Evolutionary conservation across 2,888 invertebrate genomes (phyloP).

Genomic region (Drosophila multiciliata): DNA sequence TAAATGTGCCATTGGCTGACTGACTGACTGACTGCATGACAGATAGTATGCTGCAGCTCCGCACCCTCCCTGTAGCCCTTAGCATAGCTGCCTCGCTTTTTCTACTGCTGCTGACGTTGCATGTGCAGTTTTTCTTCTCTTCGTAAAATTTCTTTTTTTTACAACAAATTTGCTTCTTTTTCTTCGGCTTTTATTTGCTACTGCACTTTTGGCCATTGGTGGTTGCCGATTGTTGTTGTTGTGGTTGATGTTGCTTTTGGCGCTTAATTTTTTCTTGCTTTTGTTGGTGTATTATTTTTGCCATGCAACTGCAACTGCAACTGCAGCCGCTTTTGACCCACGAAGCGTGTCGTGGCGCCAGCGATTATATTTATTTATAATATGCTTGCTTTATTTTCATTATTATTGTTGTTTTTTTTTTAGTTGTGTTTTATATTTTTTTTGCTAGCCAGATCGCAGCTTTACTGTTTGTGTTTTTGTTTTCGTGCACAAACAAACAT

Average conservation of each 20-base stretch:
- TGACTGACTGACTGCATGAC: conserved; percentile 18
- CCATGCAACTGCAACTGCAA: conserved; percentile 70
- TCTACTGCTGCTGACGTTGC: conserved; percentile 54
- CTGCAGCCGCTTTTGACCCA: conserved; percentile 80
- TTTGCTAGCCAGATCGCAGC: conserved; percentile 57
- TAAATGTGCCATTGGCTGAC: conserved; percentile 45
- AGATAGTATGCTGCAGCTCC: conserved; percentile 16
- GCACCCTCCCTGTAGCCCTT: conserved; percentile 16
- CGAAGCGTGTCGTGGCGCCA: conserved; percentile 80
- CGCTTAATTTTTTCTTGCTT: conserved; percentile 16
- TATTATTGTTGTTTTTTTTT: conserved; percentile 40
- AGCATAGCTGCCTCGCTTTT: conserved; percentile 31
- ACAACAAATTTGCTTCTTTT: conserved; percentile 10
- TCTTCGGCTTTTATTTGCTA: conserved; percentile 16
- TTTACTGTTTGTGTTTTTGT: conserved; percentile 51
- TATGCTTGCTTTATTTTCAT: conserved; percentile 65
- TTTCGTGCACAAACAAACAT: conserved; percentile 3
- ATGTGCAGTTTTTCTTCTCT: conserved; percentile 53
- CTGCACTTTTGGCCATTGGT: conserved; percentile 48
- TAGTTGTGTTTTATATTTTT: conserved; percentile 32
- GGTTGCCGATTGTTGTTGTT: conserved; percentile 27
- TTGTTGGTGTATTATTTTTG: conserved; percentile 11
- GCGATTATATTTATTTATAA: conserved; percentile 80
- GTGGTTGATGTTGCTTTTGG: conserved; percentile 15
- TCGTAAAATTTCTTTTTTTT: conserved; percentile 10